Conservation (phyloP, 1,140 invertebrate genomes). For the Onthophagus taurus region DNA sequence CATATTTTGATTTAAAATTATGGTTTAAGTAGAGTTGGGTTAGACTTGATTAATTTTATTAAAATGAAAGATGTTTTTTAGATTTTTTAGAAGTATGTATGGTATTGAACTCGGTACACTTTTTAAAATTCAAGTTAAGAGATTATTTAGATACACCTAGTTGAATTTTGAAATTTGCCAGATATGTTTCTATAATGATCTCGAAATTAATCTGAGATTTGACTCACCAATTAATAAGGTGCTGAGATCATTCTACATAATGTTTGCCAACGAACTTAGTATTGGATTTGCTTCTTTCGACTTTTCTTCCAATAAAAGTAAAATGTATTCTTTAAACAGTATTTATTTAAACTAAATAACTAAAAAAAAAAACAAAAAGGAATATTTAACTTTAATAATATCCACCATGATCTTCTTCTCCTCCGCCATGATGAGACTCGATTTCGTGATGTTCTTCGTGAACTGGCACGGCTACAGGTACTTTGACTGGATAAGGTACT, state of each 20-base stretch:
- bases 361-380: constrained; percentile 1
- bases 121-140: no score
- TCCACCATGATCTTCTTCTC: constrained; percentile 27
- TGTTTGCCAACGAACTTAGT: no score
- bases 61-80: neutral
- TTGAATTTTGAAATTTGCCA: no score
- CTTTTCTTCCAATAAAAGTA: constrained; percentile 10
- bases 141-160: no score
- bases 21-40: neutral
- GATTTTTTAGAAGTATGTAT: no score
- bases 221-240: no score
- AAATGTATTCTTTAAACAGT: constrained; percentile 16
- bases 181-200: no score
- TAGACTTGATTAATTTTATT: neutral
- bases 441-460: constrained; percentile 37
- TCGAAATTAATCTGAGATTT: no score
- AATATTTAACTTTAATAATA: no score
- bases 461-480: constrained; percentile 50
- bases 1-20: constrained; percentile 8
- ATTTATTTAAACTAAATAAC: constrained; percentile 14
- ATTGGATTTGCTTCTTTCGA: no score
- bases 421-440: constrained; percentile 23
- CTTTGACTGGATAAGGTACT: constrained; percentile 54
- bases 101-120: no score
- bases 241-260: no score